Percentiles rank a stretch among this genome's conserved stretches.
Evolutionary conservation across 2,797 vertebrate species (phyloP).

Genomic region (Typhlichthys eigenmanni): DNA sequence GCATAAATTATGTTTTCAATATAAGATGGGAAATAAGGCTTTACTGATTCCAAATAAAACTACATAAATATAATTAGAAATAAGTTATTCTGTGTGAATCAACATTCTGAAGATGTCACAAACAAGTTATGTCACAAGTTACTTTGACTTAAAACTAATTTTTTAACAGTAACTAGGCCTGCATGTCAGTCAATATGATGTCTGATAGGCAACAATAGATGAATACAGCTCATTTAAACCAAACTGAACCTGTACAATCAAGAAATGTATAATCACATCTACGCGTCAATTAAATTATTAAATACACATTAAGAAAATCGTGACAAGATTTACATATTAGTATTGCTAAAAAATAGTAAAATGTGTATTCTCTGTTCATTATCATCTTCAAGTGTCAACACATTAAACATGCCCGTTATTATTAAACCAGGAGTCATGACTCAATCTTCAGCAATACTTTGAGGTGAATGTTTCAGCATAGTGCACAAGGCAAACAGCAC

Average conservation of each 20-base stretch:
- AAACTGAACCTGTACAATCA: too few species aligned
- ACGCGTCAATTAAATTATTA: neutral
- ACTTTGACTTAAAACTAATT: too few species aligned
- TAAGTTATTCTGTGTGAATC: neutral
- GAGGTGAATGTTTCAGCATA: too few species aligned
- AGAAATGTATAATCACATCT: too few species aligned
- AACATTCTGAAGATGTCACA: neutral
- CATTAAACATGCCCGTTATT: neutral
- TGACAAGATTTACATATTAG: neutral
- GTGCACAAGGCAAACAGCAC: conserved; percentile 22
- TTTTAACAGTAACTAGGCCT: neutral
- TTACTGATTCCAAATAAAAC: conserved; percentile 72
- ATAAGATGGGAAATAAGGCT: conserved; percentile 78
- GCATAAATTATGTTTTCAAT: conserved; percentile 72
- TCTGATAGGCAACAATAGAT: neutral
- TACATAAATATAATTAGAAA: conserved; percentile 28
- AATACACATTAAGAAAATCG: neutral
- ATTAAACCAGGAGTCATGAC: too few species aligned
- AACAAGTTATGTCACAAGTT: too few species aligned
- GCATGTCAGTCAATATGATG: neutral
- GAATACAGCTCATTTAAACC: too few species aligned
- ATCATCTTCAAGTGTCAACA: conserved; percentile 53
- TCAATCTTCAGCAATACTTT: too few species aligned
- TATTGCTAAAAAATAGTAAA: conserved; percentile 7
- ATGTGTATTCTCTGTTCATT: conserved; percentile 33